Base-by-base conservation (phyloP, 35 echinoderm and acorn worm species). In the Nesometra sesokonis region DNA sequence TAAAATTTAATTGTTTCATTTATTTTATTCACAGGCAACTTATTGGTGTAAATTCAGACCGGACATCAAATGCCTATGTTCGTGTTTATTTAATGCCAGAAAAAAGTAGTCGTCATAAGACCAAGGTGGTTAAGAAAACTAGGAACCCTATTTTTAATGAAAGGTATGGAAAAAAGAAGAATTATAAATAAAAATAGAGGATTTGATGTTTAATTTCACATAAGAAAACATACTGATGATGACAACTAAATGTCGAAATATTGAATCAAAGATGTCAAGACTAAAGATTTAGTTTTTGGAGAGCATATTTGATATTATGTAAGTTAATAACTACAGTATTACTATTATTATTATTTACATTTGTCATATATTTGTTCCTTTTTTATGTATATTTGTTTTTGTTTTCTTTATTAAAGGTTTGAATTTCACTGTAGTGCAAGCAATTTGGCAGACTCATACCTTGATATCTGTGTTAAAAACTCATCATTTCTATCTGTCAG, bases 81-180 rank as follows among this genome's bases (percentile, higher is more conserved):
- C 94, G 92, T 30, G 8, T 89, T 3, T 99, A 99, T 81, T 90
- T 99, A 21, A 87, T 94, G 47, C 96, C 96, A 52, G 96, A 99
- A 52, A 99, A 94, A 77, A 90, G 84, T 21, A 88, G 90, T 36
- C 89, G 91, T 78, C 80, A 86, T 5, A 94, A 94, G 93, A 99
- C 96, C 0, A 91, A 90, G 35, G 93, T 93, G 21, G 76, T 99
- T 32, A 99, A 99, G 90, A 90, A 94, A 32, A 88, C 87, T 27
- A 35, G 85, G 17, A 85, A 91, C 57, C 92, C 90, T 23, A 77
- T 84, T 57, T 99, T 89, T 86, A 90, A 99, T 87, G 91, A 99
- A 84, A 94, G 82, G 96, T 99, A 86, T 94, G 93, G n/a, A n/a
- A n/a, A n/a, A n/a, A n/a, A n/a, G n/a, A n/a, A n/a, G n/a, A n/a